Conservation (phyloP, 2,113 vertebrate species). For the Donacobius atricapilla region DNA sequence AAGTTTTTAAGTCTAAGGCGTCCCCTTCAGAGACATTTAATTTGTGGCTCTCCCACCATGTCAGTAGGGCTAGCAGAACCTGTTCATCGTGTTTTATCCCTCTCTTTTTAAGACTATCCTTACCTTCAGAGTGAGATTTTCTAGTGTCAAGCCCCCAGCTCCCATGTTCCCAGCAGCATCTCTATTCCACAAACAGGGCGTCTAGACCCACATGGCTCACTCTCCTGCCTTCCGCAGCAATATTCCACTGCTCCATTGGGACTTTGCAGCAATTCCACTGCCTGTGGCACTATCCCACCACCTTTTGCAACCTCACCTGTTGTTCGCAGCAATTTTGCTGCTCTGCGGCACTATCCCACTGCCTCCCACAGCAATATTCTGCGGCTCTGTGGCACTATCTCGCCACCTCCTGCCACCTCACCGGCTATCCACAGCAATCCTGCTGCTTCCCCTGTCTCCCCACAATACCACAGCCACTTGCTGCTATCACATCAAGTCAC, state of each 20-base stretch:
- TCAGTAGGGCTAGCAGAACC: not conserved
- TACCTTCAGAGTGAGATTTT: not conserved
- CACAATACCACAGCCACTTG: not conserved
- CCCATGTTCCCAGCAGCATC: not conserved
- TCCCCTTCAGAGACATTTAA: too few species aligned
- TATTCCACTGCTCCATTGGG: not conserved
- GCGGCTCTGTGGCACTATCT: too few species aligned
- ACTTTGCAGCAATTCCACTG: not conserved
- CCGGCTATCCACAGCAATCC: too few species aligned
- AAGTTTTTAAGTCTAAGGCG: too few species aligned
- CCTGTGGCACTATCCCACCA: too few species aligned
- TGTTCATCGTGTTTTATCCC: not conserved
- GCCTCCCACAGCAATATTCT: too few species aligned
- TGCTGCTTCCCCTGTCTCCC: not conserved
- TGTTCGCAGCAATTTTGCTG: not conserved
- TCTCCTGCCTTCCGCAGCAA: not conserved
- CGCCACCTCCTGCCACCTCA: too few species aligned
- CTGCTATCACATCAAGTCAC: not conserved
- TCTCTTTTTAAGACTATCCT: not conserved
- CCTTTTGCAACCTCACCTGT: not conserved
- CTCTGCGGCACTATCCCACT: too few species aligned
- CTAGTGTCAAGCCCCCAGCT: not conserved
- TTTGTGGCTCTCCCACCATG: not conserved
- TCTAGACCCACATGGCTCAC: not conserved
- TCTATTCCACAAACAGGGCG: not conserved